Base-by-base conservation (phyloP, 2,888 invertebrate species). In the Electrophaes corylata region DNA sequence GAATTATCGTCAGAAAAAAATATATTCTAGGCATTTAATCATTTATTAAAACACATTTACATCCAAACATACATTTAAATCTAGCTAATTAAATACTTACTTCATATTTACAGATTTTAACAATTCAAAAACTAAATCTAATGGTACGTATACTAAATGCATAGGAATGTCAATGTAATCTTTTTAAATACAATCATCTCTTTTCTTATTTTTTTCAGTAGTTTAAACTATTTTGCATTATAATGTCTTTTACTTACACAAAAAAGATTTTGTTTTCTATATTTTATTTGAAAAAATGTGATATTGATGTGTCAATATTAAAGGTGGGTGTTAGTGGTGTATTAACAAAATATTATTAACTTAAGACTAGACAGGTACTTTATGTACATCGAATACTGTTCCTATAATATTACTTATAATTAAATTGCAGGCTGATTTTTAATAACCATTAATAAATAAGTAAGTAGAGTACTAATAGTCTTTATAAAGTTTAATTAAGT, bases 311-410 rank as follows among this genome's bases (percentile, higher is more conserved):
- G 20, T 11, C 20, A 37, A n/a, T 16, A 56, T 40, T 64, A 69
- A 63, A 81, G 85, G 86, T 86, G 84, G 86, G 86, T 70, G 49
- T 16, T 37, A 35, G 12, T 35, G 35, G 5, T 35, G 10, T 26
- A 5, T 4, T 12, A 35, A 3, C 4, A 12, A 16, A 4, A 8
- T 35, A 8, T 16, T 35, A 23, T 73, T 66, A 76, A 69, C 88
- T 89, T 91, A 90, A 70, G 86, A 88, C 90, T 91, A 91, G 86
- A 87, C 91, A 91, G 89, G 91, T 90, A 90, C 90, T 84, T 75
- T 83, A 86, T 84, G 78, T 84, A 88, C 86, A 88, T 79, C 72
- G 76, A 91, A 91, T 91, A 91, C 90, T 91, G 88, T 83, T 78
- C n/a, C 69, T 71, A 69, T 66, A 67, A 67, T 64, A 68, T 68